Percentiles rank a stretch among this genome's conserved stretches.
These are phyloP conservation scores for Tribolium freemani DNA, from an alignment of 2,888 invertebrate species.

Conservation along the genomic window DNA sequence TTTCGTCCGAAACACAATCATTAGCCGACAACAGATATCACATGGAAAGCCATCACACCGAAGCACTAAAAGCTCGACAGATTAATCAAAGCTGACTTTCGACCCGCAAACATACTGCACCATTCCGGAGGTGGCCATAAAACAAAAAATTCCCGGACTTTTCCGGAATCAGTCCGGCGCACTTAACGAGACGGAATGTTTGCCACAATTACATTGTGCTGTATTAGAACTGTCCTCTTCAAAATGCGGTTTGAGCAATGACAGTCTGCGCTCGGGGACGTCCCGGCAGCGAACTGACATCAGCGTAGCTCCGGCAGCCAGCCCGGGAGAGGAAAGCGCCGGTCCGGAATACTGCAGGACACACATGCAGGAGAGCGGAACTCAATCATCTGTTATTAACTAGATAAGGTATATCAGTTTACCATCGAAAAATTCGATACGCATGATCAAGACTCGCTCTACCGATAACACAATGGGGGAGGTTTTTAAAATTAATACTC, in stretches of 20 bases:
- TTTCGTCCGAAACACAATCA: conserved; percentile 40
- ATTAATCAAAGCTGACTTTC: conserved; percentile 28
- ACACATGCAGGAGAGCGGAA: conserved; percentile 59
- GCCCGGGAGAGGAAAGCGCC: conserved; percentile 69
- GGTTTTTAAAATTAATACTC: conserved; percentile 33
- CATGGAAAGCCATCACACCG: conserved; percentile 39
- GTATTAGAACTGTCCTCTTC: conserved; percentile 16
- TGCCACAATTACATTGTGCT: background rate
- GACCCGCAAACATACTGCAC: conserved; percentile 32
- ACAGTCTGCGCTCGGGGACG: conserved; percentile 58
- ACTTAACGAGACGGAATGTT: conserved; percentile 34
- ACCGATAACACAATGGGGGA: conserved; percentile 21
- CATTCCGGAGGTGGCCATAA: background rate
- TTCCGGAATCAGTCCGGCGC: conserved; percentile 6
- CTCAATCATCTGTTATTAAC: conserved; percentile 42
- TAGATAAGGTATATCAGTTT: conserved; percentile 42
- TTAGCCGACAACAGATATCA: conserved; percentile 37
- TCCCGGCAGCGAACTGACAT: conserved; percentile 64
- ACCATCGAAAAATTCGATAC: conserved; percentile 35
- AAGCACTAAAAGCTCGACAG: conserved; percentile 39
- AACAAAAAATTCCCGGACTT: background rate
- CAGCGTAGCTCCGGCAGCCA: conserved; percentile 60
- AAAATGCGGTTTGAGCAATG: conserved; percentile 42
- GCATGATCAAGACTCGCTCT: conserved; percentile 35
- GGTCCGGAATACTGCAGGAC: conserved; percentile 68